Evolutionary conservation across 1,140 invertebrate genomes (phyloP).

Genomic region (Atta cephalotes): DNA sequence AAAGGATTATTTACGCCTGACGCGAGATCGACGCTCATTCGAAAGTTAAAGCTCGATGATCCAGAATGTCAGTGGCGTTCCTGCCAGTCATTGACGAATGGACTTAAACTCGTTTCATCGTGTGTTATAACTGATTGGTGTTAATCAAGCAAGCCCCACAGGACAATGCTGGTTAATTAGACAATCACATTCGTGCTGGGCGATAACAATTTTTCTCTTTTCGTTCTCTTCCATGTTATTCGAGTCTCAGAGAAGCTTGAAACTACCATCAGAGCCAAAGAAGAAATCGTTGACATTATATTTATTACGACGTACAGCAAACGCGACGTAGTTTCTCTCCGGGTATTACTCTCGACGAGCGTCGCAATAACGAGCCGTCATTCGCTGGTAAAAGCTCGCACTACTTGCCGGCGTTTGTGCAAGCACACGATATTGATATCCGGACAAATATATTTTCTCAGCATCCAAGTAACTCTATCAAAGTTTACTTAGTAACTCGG

Average conservation of each 20-base stretch:
- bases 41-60: constrained; percentile 62
- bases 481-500: constrained; percentile 39
- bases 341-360: constrained; percentile 46
- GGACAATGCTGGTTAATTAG: constrained; percentile 55
- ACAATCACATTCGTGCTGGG: constrained; percentile 5
- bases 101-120: constrained; percentile 57
- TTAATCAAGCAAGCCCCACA: constrained; percentile 61
- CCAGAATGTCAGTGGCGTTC: constrained; percentile 23
- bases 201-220: neutral
- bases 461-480: constrained; percentile 55
- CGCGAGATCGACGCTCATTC: constrained; percentile 9
- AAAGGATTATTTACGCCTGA: constrained; percentile 36
- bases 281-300: constrained; percentile 47
- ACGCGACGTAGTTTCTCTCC: constrained; percentile 23
- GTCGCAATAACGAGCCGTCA: constrained; percentile 48
- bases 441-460: constrained; percentile 54
- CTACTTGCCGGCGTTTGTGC: constrained; percentile 20
- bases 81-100: constrained; percentile 1
- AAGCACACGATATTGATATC: constrained; percentile 48
- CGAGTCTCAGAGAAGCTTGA: neutral
- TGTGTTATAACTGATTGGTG: neutral
- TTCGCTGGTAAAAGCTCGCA: constrained; percentile 40
- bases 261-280: neutral
- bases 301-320: constrained; percentile 49
- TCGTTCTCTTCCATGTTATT: neutral